A percentile compares a stretch with the other conserved stretches of the same genome.
phyloP scores from a whole-genome alignment of 2,888 invertebrate genomes.

The Vannuccia rotundouncinata region DNA sequence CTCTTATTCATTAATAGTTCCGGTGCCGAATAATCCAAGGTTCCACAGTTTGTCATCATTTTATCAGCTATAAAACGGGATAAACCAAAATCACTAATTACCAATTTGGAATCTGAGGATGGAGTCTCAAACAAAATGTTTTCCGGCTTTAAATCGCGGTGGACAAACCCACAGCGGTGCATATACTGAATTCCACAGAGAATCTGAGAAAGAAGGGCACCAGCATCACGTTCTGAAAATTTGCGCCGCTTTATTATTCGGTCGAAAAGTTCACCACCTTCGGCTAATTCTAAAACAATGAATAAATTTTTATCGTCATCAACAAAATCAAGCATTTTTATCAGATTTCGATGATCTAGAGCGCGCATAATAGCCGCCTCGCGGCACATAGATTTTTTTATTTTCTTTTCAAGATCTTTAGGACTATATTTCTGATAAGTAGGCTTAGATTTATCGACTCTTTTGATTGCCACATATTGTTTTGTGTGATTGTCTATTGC shows the following conservation, averaged over 20 bases:
- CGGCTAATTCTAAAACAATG: conserved; percentile 31
- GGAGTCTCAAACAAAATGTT: conserved; percentile 34
- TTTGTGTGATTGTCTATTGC: conserved; percentile 29
- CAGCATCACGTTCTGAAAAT: conserved; percentile 32
- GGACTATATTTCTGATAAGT: conserved; percentile 14
- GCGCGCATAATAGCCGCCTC: conserved; percentile 29
- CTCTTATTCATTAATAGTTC: conserved; percentile 35
- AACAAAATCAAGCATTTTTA: conserved; percentile 29
- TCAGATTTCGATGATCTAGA: conserved; percentile 33
- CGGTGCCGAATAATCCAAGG: conserved; percentile 37
- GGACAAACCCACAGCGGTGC: conserved; percentile 32
- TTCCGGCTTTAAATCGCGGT: conserved; percentile 37
- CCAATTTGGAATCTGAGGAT: conserved; percentile 25
- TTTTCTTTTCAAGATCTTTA: conserved; percentile 32
- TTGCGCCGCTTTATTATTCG: conserved; percentile 26
- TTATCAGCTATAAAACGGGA: conserved; percentile 23
- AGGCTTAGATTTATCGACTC: conserved; percentile 14
- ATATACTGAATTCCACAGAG: conserved; percentile 30
- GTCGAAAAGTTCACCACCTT: conserved; percentile 38
- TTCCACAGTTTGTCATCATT: conserved; percentile 37
- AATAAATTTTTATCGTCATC: conserved; percentile 32
- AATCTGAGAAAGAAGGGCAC: conserved; percentile 30
- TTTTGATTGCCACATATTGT: conserved; percentile 35
- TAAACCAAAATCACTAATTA: conserved; percentile 36
- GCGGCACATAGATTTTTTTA: conserved; percentile 22